A percentile compares a stretch with the other conserved stretches of the same genome.
Evolutionary conservation across 1,140 invertebrate genomes (phyloP).

Genomic region (Eulimnadia texana): DNA sequence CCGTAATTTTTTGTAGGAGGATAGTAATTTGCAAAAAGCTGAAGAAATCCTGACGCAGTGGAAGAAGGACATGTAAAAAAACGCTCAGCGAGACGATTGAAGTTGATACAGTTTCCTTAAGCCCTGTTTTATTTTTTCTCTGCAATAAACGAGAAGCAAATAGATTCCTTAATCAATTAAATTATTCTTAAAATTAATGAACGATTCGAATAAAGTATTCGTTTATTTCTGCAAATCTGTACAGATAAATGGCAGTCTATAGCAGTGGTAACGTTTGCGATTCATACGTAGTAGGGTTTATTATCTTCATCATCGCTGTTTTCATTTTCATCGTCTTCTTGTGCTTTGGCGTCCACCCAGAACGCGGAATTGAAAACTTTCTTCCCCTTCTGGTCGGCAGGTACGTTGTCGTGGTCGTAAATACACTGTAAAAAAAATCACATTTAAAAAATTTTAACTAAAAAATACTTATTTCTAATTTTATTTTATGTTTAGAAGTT

Average conservation of each 20-base stretch:
- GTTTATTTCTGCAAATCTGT: too few relatives aligned
- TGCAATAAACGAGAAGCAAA: too few relatives aligned
- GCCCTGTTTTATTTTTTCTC: too few relatives aligned
- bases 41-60: not conserved
- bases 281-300: not conserved
- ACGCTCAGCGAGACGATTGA: too few relatives aligned
- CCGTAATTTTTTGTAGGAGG: too few relatives aligned
- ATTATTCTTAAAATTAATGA: too few relatives aligned
- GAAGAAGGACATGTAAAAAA: not conserved
- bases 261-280: not conserved
- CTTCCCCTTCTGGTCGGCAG: conserved; percentile 15
- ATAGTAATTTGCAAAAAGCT: not conserved
- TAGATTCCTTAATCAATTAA: too few relatives aligned
- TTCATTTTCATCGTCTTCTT: not conserved
- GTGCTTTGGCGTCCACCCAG: conserved; percentile 17
- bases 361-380: conserved; percentile 22
- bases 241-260: not conserved
- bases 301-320: not conserved
- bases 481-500: too few relatives aligned
- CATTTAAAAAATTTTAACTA: too few relatives aligned
- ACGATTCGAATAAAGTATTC: too few relatives aligned
- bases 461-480: too few relatives aligned
- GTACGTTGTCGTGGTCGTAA: conserved; percentile 21
- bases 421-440: conserved; percentile 19
- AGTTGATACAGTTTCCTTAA: too few relatives aligned